Conservation (phyloP, 2,113 vertebrate genomes). For the Ivindomyrus marchei region DNA sequence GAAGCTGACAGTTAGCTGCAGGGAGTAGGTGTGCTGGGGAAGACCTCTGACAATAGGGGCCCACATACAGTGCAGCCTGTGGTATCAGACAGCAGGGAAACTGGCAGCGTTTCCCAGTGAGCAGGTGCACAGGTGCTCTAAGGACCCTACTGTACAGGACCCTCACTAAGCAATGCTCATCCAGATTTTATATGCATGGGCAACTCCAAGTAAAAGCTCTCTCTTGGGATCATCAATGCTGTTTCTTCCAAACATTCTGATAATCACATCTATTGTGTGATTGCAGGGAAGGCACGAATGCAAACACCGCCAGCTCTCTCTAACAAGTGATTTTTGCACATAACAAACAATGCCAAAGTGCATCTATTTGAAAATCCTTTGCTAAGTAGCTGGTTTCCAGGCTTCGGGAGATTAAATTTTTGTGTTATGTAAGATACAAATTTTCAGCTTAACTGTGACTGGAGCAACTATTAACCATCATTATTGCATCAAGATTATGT, state of each 20-base stretch:
- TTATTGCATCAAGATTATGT: background rate
- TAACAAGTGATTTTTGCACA: background rate
- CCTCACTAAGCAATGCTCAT: background rate
- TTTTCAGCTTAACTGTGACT: background rate
- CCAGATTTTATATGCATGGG: background rate
- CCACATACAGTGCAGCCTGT: background rate
- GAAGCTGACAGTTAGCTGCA: background rate
- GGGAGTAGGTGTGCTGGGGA: background rate
- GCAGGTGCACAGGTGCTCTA: background rate
- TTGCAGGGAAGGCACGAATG: background rate
- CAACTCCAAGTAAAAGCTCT: background rate
- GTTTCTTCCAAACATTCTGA: background rate
- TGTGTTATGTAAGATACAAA: background rate
- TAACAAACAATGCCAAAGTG: background rate
- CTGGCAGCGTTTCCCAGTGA: background rate
- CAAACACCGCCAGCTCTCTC: background rate
- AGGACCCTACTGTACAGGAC: background rate
- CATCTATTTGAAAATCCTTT: background rate
- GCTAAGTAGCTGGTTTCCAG: background rate
- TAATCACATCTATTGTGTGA: background rate
- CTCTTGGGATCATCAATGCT: background rate
- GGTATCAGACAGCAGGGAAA: background rate
- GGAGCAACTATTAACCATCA: background rate
- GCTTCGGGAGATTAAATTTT: background rate
- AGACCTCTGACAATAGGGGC: background rate